Evolutionary conservation across 2,797 vertebrate genomes (phyloP), one percentile per base, ranked within the genome.

Genomic region (Buceros bicornis): DNA sequence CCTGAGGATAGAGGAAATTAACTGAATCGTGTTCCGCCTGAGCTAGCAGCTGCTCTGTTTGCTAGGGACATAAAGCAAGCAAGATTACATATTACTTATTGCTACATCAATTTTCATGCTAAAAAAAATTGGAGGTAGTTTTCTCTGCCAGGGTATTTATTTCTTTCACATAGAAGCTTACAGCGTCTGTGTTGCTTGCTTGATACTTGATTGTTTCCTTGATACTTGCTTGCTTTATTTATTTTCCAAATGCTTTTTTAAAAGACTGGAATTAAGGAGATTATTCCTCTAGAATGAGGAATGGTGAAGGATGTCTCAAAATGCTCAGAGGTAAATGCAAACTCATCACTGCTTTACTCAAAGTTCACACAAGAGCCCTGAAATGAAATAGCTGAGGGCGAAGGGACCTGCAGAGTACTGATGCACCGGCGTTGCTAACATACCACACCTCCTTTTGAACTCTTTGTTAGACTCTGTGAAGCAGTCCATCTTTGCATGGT

Each of bases 1-100:
- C 79, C 70, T 45, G 60, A 92, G 71, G 71, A 61, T 81, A 80
- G 3, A 73, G 53, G 65, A 94, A 81, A 93, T 93, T 81, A 93
- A 78, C 89, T 80, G 74, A 16, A 80, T 89, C 28, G 51, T 82
- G 48, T 74, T 91, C 60, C 64, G 67, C 71, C 61, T 87, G 71
- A 91, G 47, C 24, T 77, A 94, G 74, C 74, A 95, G 74, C 57
- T 71, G 86, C 87, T 74, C 64, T 66, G 53, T 89, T 87, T 81
- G 45, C 31, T 31, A 67, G 65, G 33, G 89, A 78, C 15, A 81
- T 48, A 87, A 89, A 85, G 35, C 28, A 64, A 64, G 37, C 28
- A 90, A 50, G 57, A 89, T 78, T 82, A 78, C 25, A 10, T 64
- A 91, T 50, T 87, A 80, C 31, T 87, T 77, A 89, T 13, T 82